These are phyloP conservation scores for Pseudococcus longispinus DNA, from an alignment of 2,888 invertebrate species.

Conservation along the genomic window DNA sequence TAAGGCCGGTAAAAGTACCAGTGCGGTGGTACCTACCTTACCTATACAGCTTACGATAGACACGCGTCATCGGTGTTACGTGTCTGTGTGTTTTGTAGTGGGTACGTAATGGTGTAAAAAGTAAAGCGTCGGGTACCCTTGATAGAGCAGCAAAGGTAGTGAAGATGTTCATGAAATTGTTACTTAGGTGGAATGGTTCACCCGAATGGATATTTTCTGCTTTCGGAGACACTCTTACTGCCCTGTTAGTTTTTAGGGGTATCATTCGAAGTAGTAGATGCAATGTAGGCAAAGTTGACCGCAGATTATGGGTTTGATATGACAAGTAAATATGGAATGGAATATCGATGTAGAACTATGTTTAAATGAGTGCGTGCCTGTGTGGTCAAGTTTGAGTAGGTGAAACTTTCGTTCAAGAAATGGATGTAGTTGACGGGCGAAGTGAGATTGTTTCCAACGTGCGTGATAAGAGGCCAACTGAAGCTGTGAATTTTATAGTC, in stretches of 20 bases:
- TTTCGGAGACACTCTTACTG: neutral
- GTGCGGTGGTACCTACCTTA: conserved; percentile 1
- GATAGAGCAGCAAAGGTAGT: neutral
- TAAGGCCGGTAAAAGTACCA: neutral
- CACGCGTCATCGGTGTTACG: neutral
- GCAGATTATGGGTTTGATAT: neutral
- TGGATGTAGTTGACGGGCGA: neutral
- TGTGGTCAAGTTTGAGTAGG: neutral
- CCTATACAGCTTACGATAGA: conserved; percentile 5
- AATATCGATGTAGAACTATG: too few relatives aligned
- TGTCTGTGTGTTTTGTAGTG: neutral
- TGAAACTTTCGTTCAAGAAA: neutral
- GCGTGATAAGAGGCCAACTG: neutral
- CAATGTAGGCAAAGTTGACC: neutral
- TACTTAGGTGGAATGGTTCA: neutral
- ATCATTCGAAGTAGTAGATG: neutral
- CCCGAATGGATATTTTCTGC: neutral
- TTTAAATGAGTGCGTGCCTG: too few relatives aligned
- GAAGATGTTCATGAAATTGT: too few relatives aligned
- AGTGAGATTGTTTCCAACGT: neutral
- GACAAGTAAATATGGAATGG: too few relatives aligned
- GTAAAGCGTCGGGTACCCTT: neutral
- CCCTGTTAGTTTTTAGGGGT: neutral
- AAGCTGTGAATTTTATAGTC: neutral
- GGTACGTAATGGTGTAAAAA: neutral